These are phyloP conservation scores for Melanotaenia nigrans DNA, from an alignment of 2,797 vertebrate genomes.

Conservation along the genomic window DNA sequence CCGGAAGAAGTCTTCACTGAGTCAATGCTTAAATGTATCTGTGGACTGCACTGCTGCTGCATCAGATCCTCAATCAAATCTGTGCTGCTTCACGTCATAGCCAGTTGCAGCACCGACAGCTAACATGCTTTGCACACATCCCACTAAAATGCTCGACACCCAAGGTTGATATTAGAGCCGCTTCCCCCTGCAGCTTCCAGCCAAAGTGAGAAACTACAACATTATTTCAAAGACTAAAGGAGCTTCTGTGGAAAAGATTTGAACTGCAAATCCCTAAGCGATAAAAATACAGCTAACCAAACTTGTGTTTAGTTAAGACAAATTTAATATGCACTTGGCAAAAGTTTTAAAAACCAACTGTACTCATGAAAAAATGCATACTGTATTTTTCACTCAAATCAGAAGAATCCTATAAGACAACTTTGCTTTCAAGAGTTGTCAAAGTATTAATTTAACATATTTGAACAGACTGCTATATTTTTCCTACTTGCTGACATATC, in stretches of 20 bases:
- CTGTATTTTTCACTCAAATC: not conserved
- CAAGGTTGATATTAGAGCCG: constrained; percentile 7
- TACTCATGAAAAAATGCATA: not conserved
- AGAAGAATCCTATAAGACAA: not conserved
- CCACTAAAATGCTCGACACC: constrained; percentile 2
- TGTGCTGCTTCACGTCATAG: constrained; percentile 5
- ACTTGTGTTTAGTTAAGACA: not conserved
- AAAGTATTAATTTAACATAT: not conserved
- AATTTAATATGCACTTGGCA: too few relatives aligned
- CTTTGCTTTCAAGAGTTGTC: not conserved
- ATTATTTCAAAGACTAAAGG: constrained; percentile 21
- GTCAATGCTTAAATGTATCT: constrained; percentile 18
- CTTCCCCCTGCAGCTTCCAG: constrained; percentile 21
- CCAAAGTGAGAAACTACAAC: not conserved
- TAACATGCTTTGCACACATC: constrained; percentile 23
- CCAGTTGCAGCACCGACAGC: constrained; percentile 20
- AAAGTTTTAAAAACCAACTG: not conserved
- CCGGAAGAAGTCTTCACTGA: not conserved
- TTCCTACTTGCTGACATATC: constrained; percentile 3
- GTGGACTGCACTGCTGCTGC: constrained; percentile 22
- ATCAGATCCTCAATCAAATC: constrained; percentile 33
- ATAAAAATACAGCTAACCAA: not conserved
- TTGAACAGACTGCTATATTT: not conserved
- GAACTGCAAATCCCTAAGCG: not conserved
- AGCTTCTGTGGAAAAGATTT: not conserved